Evolutionary conservation across 1,140 invertebrate species (phyloP), one percentile per base, ranked within the genome.

Genomic region (Pseudobourletiella spinata): DNA sequence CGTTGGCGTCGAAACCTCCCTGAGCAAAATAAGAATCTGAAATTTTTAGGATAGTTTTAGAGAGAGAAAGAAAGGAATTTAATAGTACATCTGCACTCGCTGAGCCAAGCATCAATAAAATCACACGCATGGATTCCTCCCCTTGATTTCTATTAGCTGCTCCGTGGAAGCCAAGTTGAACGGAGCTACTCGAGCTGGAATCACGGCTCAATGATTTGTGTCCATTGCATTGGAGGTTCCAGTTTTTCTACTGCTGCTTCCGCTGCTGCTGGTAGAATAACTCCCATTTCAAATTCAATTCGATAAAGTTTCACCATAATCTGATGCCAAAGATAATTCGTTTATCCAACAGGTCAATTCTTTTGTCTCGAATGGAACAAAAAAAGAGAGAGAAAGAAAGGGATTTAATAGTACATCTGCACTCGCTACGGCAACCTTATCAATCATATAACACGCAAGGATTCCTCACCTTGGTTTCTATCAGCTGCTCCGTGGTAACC

Each of bases 31-130:
- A n/a, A n/a, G n/a, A n/a, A n/a, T n/a, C n/a, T n/a, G n/a, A n/a
- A 69, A 98, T 79, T 79, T 97, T 92, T 29, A 93, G 86, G 44
- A 98, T 78, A 74, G 96, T 82, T 76, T 90, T 90, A 78, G 96
- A 91, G 63, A 96, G 86, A 57, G 91, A 86, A 62, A 91, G 86
- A 50, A 95, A n/a, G n/a, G n/a, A n/a, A n/a, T n/a, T n/a, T n/a
- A n/a, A n/a, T n/a, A n/a, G n/a, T n/a, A n/a, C n/a, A n/a, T n/a
- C n/a, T n/a, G n/a, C n/a, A n/a, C n/a, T n/a, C n/a, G n/a, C n/a
- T n/a, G n/a, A n/a, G n/a, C n/a, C n/a, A n/a, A n/a, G n/a, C n/a
- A n/a, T n/a, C n/a, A 48, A 48, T 24, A 28, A 28, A 51, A 46
- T 20, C n/a, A n/a, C n/a, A 48, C 6, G 46, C 6, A 48, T 20